phyloP scores from a whole-genome alignment of 2,797 vertebrate species.

The Melanitta fusca region DNA sequence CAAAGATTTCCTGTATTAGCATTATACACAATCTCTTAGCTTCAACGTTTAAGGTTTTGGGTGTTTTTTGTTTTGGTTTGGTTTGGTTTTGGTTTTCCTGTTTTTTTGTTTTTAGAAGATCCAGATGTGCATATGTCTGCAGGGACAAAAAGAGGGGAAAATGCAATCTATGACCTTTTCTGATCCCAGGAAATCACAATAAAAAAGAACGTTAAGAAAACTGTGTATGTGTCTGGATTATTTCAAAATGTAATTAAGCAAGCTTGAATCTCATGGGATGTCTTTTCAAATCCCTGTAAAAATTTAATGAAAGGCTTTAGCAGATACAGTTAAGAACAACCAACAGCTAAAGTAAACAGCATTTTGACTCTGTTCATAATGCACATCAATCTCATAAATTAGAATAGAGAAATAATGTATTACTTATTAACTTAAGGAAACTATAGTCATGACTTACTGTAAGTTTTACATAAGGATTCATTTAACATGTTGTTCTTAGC shows the following conservation, averaged over 20 bases:
- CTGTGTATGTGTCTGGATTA: not conserved
- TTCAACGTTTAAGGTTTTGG: not conserved
- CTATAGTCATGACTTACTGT: not conserved
- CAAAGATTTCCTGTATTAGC: not conserved
- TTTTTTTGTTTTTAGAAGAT: not conserved
- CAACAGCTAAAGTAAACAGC: not conserved
- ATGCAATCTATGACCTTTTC: not conserved
- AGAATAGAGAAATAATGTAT: not conserved
- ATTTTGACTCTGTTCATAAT: not conserved
- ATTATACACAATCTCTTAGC: not conserved
- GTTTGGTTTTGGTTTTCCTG: not conserved
- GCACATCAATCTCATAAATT: not conserved
- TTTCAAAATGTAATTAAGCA: constrained; percentile 2
- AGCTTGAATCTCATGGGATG: not conserved
- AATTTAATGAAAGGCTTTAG: not conserved
- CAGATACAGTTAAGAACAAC: not conserved
- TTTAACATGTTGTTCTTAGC: not conserved
- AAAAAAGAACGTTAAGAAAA: not conserved
- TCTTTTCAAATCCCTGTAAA: constrained; percentile 10
- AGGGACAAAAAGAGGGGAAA: not conserved
- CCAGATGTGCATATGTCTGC: not conserved
- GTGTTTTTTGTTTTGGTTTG: not conserved
- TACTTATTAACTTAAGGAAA: not conserved
- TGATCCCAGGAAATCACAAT: not conserved
- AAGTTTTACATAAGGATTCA: not conserved